phyloP scores from a whole-genome alignment of 2,797 vertebrate species.

The Ispidina lecontei region DNA sequence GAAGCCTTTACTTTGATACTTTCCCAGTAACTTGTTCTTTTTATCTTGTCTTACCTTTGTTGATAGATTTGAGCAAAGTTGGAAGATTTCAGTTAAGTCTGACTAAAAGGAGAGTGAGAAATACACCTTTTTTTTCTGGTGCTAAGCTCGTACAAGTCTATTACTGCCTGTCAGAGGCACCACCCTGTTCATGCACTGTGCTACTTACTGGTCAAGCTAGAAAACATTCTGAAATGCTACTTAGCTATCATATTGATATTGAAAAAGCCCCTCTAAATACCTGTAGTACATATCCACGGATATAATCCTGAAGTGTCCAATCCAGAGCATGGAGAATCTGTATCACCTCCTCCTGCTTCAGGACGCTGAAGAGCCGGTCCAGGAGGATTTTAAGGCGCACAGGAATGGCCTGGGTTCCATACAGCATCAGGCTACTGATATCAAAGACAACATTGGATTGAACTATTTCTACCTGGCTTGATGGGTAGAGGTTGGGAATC shows the following conservation, averaged over 20 bases:
- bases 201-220: not conserved
- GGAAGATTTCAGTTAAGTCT: not conserved
- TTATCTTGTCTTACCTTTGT: not conserved
- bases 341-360: conserved; percentile 95
- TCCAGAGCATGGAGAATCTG: conserved; percentile 94
- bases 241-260: not conserved
- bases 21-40: not conserved
- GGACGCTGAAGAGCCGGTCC: conserved; percentile 95
- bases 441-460: conserved; percentile 97
- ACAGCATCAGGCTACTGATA: conserved; percentile 96
- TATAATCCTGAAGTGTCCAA: conserved; percentile 97
- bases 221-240: not conserved
- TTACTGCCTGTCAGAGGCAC: not conserved
- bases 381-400: conserved; percentile 96
- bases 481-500: conserved; percentile 89
- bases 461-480: conserved; percentile 96
- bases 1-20: not conserved
- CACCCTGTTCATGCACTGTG: not conserved
- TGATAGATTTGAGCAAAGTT: not conserved
- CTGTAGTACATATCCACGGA: conserved; percentile 96
- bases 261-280: conserved; percentile 68
- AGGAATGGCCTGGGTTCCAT: conserved; percentile 94
- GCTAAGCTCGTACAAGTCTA: not conserved
- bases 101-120: not conserved
- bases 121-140: not conserved